Conservation (phyloP, 2,113 vertebrate species). For the Lathamus discolor region DNA sequence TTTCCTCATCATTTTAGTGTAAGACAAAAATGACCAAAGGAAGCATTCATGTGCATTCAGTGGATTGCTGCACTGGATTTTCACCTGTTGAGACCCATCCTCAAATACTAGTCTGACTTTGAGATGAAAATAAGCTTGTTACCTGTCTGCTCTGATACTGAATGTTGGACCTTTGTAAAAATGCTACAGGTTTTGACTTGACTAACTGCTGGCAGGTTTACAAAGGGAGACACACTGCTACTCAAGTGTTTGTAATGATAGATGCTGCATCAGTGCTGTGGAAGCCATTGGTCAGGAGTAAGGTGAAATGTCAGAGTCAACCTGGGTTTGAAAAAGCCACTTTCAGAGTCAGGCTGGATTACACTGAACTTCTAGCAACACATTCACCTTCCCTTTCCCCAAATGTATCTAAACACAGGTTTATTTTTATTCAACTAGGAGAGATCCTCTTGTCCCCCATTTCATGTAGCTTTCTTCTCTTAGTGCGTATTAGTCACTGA, state of each 20-base stretch:
- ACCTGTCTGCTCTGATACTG: not conserved
- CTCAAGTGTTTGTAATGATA: not conserved
- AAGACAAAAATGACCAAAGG: not conserved
- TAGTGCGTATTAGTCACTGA: not conserved
- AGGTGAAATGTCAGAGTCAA: not conserved
- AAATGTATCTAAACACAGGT: not conserved
- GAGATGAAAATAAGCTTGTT: not conserved
- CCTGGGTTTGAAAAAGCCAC: not conserved
- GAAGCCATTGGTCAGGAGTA: not conserved
- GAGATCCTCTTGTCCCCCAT: not conserved
- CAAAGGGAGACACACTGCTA: not conserved
- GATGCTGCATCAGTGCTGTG: not conserved
- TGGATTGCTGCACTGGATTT: not conserved
- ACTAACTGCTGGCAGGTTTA: not conserved
- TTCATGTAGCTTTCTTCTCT: not conserved
- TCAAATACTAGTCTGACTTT: not conserved
- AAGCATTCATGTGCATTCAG: not conserved
- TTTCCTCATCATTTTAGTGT: not conserved
- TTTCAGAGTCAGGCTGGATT: not conserved
- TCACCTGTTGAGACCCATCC: not conserved
- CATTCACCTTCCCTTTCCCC: not conserved
- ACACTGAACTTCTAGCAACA: not conserved
- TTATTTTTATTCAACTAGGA: not conserved
- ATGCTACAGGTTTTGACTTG: not conserved
- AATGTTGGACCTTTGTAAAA: not conserved